A percentile compares a stretch with the other conserved stretches of the same genome.
These are phyloP conservation scores for Pogonomyrmex californicus DNA, from an alignment of 1,140 invertebrate species.

Conservation along the genomic window DNA sequence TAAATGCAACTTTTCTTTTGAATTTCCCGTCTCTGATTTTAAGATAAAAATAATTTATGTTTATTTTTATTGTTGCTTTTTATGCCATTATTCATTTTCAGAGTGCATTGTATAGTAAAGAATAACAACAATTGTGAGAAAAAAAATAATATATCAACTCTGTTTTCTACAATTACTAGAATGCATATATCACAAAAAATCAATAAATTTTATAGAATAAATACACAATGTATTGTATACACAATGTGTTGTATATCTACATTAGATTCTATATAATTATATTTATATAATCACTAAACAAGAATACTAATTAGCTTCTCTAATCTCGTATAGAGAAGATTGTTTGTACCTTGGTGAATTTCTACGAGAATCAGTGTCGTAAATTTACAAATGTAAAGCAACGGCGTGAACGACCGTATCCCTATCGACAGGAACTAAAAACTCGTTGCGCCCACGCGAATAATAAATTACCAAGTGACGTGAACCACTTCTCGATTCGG, in stretches of 20 bases:
- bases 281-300: conserved; percentile 1
- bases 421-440: conserved; percentile 50
- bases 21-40: not conserved
- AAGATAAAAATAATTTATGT: not conserved
- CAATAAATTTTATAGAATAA: not conserved
- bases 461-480: conserved; percentile 61
- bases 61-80: not conserved
- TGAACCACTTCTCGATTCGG: conserved; percentile 57
- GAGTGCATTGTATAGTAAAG: not conserved
- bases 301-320: not conserved
- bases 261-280: not conserved
- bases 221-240: not conserved
- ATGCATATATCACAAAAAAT: not conserved
- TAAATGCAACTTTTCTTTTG: conserved; percentile 27
- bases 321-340: not conserved
- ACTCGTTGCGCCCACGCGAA: conserved; percentile 44
- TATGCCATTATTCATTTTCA: not conserved
- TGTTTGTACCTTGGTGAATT: conserved; percentile 13
- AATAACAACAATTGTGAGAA: not conserved
- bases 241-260: not conserved
- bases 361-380: not conserved
- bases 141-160: not conserved
- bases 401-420: conserved; percentile 30
- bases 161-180: not conserved
- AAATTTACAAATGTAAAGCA: conserved; percentile 55